Conservation (phyloP, 1,140 invertebrate species). For the Drosophila suzukii region DNA sequence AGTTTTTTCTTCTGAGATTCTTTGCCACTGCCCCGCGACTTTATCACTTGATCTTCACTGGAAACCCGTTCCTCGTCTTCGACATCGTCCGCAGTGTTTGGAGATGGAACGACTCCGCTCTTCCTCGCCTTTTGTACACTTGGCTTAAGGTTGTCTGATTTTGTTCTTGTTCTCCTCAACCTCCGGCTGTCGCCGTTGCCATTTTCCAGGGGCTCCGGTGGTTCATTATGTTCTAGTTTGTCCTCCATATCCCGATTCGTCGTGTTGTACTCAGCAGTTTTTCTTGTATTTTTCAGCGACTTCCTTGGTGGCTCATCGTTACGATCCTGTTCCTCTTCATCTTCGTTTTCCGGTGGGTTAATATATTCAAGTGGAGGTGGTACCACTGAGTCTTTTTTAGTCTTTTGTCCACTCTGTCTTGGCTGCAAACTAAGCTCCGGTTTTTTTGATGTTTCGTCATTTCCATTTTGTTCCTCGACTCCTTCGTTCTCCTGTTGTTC, state of each 20-base stretch:
- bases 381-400: not conserved
- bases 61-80: not conserved
- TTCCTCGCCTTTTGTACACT: not conserved
- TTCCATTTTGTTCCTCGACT: not conserved
- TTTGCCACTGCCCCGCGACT: not conserved
- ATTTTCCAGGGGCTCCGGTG: not conserved
- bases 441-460: not conserved
- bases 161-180: not conserved
- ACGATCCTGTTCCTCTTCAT: not conserved
- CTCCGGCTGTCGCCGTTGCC: not conserved
- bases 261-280: not conserved
- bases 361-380: not conserved
- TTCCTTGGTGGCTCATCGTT: not conserved
- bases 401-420: not conserved
- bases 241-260: not conserved
- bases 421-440: too few relatives aligned
- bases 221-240: not conserved
- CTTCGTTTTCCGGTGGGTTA: not conserved
- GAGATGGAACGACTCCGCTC: not conserved
- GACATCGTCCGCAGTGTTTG: not conserved
- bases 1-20: not conserved
- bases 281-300: not conserved
- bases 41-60: too few relatives aligned
- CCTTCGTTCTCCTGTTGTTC: not conserved
- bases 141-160: not conserved